A percentile compares a stretch with the other conserved stretches of the same genome.
These are phyloP conservation scores for Poicephalus meyeri DNA, from an alignment of 2,113 vertebrate species.

Conservation along the genomic window DNA sequence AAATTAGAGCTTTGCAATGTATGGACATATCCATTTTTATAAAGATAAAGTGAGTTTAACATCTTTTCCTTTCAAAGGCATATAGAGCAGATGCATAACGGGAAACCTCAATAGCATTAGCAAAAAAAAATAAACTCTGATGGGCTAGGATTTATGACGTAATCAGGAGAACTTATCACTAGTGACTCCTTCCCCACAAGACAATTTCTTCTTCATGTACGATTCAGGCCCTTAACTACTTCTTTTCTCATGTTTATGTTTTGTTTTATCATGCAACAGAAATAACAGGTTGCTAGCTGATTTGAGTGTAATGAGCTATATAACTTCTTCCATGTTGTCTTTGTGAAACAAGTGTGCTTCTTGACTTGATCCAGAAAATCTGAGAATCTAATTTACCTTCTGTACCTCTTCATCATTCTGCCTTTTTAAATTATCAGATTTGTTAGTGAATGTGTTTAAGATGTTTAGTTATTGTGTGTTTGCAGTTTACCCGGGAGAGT, in stretches of 20 bases:
- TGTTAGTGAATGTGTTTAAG: neutral
- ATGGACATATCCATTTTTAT: neutral
- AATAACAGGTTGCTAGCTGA: neutral
- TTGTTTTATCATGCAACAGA: neutral
- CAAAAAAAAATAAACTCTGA: neutral
- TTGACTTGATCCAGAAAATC: neutral
- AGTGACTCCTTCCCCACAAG: neutral
- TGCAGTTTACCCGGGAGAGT: neutral
- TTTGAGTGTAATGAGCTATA: neutral
- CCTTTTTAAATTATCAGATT: neutral
- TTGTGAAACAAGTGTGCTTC: neutral
- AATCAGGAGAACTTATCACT: neutral
- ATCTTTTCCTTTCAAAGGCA: neutral
- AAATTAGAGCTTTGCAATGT: neutral
- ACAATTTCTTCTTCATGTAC: neutral
- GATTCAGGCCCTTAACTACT: neutral
- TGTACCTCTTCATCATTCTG: neutral
- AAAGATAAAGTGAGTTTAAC: neutral
- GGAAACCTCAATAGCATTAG: neutral
- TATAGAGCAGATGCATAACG: neutral
- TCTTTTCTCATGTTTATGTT: neutral
- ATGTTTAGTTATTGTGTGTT: neutral
- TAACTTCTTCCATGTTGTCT: neutral
- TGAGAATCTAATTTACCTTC: neutral
- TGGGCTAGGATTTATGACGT: neutral